Conservation (phyloP, 1,140 invertebrate species). For the Trialeurodes vaporariorum region DNA sequence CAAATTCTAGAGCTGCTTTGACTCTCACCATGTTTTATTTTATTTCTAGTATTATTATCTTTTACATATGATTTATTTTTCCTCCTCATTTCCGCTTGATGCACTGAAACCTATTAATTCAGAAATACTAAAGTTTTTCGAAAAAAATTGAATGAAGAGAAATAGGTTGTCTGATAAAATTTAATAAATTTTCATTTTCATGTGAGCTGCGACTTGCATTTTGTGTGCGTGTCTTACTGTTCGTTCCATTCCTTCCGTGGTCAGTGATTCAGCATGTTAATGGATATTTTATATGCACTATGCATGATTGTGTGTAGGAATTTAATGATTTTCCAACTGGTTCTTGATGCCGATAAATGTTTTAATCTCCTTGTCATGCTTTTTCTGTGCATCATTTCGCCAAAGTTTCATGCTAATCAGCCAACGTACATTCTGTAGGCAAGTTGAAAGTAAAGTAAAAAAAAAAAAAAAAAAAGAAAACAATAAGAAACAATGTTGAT, state of each 20-base stretch:
- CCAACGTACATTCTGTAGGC: not conserved
- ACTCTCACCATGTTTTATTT: not conserved
- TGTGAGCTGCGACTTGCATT: not conserved
- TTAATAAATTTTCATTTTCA: not conserved
- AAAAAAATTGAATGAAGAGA: too few relatives aligned
- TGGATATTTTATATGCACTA: not conserved
- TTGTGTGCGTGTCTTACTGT: not conserved
- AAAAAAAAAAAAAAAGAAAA: too few relatives aligned
- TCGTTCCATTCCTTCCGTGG: too few relatives aligned
- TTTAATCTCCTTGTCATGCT: not conserved
- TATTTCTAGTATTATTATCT: not conserved
- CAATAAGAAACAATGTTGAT: slow-evolving; percentile 1
- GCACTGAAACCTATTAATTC: too few relatives aligned
- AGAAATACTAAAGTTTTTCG: too few relatives aligned
- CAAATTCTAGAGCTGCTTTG: not conserved
- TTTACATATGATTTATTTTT: too few relatives aligned
- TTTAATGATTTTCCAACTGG: too few relatives aligned
- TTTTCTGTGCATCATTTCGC: not conserved
- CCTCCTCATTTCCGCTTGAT: too few relatives aligned
- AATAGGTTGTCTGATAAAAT: too few relatives aligned
- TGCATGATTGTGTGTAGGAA: not conserved
- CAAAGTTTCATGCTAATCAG: not conserved
- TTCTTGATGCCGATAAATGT: not conserved
- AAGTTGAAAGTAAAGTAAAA: not conserved
- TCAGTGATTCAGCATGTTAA: not conserved